These are phyloP conservation scores for Stegophylla sp. DNA, from an alignment of 2,888 invertebrate species.

Conservation along the genomic window DNA sequence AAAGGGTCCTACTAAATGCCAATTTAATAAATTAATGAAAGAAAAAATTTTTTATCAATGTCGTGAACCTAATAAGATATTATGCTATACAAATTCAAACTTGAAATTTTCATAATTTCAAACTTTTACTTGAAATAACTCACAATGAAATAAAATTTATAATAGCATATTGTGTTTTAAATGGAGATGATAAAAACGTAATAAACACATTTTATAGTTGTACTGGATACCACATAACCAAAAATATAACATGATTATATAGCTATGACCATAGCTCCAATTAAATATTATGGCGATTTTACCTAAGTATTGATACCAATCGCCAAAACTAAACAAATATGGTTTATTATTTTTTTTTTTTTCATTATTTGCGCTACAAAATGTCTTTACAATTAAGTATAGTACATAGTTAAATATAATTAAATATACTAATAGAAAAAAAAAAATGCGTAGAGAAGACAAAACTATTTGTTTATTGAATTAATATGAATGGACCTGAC, in stretches of 20 bases:
- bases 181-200: conserved; percentile 49
- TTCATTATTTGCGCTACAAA: conserved; percentile 52
- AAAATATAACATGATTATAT: conserved; percentile 43
- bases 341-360: no score
- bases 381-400: conserved; percentile 57
- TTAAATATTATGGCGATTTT: conserved; percentile 21
- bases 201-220: conserved; percentile 38
- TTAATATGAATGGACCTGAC: conserved; percentile 59
- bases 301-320: conserved; percentile 29
- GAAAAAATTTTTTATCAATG: conserved; percentile 46
- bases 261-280: conserved; percentile 36
- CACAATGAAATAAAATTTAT: conserved; percentile 52
- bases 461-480: conserved; percentile 54
- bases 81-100: conserved; percentile 53
- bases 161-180: conserved; percentile 48
- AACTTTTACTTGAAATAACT: conserved; percentile 57
- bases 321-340: conserved; percentile 43
- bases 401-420: conserved; percentile 55
- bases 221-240: conserved; percentile 45
- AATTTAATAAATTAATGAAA: conserved; percentile 36
- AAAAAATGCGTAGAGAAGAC: conserved; percentile 56
- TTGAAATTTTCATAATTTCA: conserved; percentile 49
- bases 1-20: conserved; percentile 47
- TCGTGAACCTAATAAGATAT: conserved; percentile 36
- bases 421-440: conserved; percentile 55